Evolutionary conservation across 2,888 invertebrate genomes (phyloP), one percentile per base, ranked within the genome.

Genomic region (Dugesia japonica): DNA sequence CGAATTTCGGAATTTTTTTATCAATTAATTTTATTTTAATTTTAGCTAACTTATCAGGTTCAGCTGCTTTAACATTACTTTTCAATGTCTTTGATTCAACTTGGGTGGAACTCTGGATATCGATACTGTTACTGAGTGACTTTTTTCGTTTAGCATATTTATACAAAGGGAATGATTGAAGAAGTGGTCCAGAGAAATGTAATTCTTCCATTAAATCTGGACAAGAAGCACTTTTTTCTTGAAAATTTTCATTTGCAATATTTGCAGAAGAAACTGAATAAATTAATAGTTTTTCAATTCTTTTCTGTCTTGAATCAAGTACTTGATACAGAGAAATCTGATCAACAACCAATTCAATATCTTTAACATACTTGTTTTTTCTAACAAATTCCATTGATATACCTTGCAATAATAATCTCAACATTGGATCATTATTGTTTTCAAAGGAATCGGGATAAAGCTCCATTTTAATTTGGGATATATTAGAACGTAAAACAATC

Each of bases 41-140:
- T 88, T 89, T 88, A 13, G 92, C 91, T 72, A 92, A 87, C 84
- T 90, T 89, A 81, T 90, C 89, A 38, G 17, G 38, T 38, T 38
- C 17, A 38, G 9, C 13, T 38, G 38, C 38, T 38, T 38, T 38
- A 38, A 17, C 17, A 38, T 38, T 38, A 9, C 17, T 38, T 38
- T 38, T 38, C 13, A 17, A 38, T 38, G 9, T 38, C 17, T 38
- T 38, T 38, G 38, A 17, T n/a, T n/a, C n/a, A n/a, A n/a, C n/a
- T n/a, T n/a, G n/a, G 9, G 23, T 7, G n/a, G 7, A 13, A 26
- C 13, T 15, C 23, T 71, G 13, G 7, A 9, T 71, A 7, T 71
- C 71, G 13, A 13, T n/a, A 20, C 23, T 71, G 9, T 26, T 71
- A 20, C 71, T 71, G 9, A 71, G n/a, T 17, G 38, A 38, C 17